Base-by-base conservation (phyloP, 2,797 vertebrate species). In the Pachyuromys duprasi region DNA sequence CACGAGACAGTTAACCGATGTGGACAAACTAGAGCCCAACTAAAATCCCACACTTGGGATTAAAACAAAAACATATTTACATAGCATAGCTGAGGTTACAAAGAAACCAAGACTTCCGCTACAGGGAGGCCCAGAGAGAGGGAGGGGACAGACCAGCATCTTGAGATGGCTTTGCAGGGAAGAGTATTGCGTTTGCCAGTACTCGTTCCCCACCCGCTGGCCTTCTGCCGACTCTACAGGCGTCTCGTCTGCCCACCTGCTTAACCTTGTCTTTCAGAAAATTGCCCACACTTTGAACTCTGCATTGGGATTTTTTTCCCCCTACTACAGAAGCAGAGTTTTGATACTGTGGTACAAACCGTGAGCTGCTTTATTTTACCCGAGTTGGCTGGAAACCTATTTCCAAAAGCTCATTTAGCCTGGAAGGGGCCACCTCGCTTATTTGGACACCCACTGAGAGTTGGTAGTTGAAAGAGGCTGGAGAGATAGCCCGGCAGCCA, bases 221-320 rank as follows among this genome's bases (percentile, higher is more conserved):
- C 86, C 5, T 18, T 31, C 76, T 36, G 55, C 13, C 1, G 45
- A 5, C 80, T 67, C 57, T 12, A 0, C 83, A 1, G 94, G 87
- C 39, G 3, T 92, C 75, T 15, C n/a, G 15, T 57, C 55, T 12
- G 55, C 12, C 57, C 15, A 0, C 28, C 86, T 69, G 90, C 45
- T 65, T 78, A 60, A 76, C 92, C 82, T 79, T 79, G 53, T 83
- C 88, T 94, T 92, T 91, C 60, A 89, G 86, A 86, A 91, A 57
- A 57, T 78, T 39, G 65, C 75, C 76, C 62, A 84, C 67, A 62
- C 86, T 94, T 88, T 93, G 76, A 95, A 39, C 45, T 86, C 89
- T 49, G 0, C 62, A 55, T 74, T 33, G 33, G 42, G 31, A n/a
- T 39, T 60, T 62, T 81, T 60, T 84, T 57, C 17, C 20, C 57